phyloP scores from a whole-genome alignment of 1,140 invertebrate genomes.

The Atta colombica region DNA sequence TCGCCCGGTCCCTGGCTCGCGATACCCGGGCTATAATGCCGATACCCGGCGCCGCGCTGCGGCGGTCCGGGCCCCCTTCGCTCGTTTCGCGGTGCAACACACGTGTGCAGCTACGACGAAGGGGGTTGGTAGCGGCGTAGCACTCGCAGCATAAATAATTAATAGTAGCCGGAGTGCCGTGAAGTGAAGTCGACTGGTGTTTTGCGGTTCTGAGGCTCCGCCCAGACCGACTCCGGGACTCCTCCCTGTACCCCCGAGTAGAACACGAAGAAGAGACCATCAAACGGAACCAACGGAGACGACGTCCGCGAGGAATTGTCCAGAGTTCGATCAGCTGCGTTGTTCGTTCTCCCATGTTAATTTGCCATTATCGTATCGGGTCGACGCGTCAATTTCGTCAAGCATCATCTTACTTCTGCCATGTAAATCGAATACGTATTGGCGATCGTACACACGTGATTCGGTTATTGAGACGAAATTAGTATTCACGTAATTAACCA shows the following conservation, averaged over 20 bases:
- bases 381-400: slow-evolving; percentile 36
- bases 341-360: slow-evolving; percentile 31
- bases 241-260: slow-evolving; percentile 83
- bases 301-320: slow-evolving; percentile 43
- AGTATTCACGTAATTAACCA: slow-evolving; percentile 65
- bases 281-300: slow-evolving; percentile 64
- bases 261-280: slow-evolving; percentile 66
- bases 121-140: slow-evolving; percentile 77
- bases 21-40: slow-evolving; percentile 45
- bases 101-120: slow-evolving; percentile 51
- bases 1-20: slow-evolving; percentile 57
- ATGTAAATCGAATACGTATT: neutral
- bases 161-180: slow-evolving; percentile 85
- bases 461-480: slow-evolving; percentile 68
- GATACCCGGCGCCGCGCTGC: slow-evolving; percentile 36
- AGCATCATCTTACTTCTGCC: neutral
- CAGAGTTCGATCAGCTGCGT: slow-evolving; percentile 13
- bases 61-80: slow-evolving; percentile 21
- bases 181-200: slow-evolving; percentile 83
- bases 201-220: slow-evolving; percentile 86
- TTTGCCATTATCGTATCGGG: slow-evolving; percentile 59
- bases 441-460: slow-evolving; percentile 24
- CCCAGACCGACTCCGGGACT: slow-evolving; percentile 84
- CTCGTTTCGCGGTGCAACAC: slow-evolving; percentile 54
- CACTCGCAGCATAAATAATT: slow-evolving; percentile 86